These are phyloP conservation scores for Leptocoma aspasia DNA, from an alignment of 2,113 vertebrate genomes.

Conservation along the genomic window DNA sequence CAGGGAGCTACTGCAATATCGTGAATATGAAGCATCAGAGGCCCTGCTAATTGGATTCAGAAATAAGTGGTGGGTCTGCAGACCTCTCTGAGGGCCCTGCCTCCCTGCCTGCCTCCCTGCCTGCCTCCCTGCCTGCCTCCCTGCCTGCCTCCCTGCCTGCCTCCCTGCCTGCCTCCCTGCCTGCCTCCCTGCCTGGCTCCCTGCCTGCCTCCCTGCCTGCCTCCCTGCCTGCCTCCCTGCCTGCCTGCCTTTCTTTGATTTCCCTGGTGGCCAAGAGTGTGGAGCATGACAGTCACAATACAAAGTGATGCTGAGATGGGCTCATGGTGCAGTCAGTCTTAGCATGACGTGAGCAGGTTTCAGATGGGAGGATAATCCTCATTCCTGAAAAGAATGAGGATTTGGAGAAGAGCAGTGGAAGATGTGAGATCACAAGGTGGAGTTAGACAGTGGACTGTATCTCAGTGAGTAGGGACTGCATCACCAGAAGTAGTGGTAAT, in stretches of 20 bases:
- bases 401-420: not conserved
- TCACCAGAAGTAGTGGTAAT: not conserved
- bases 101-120: no score
- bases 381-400: not conserved
- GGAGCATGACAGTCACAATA: not conserved
- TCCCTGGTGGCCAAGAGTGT: not conserved
- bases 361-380: not conserved
- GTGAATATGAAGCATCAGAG: rapidly evolving
- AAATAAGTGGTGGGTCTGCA: not conserved
- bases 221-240: no score
- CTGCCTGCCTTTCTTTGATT: not conserved
- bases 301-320: not conserved
- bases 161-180: no score
- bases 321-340: not conserved
- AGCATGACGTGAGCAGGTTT: not conserved
- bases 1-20: not conserved
- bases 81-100: not conserved
- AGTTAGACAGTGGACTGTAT: not conserved
- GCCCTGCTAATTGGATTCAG: not conserved
- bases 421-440: not conserved
- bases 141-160: no score
- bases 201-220: no score
- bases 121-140: no score
- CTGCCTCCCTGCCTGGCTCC: no score
- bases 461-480: not conserved